Conservation (phyloP, 2,113 vertebrate genomes). For the Zosterops borbonicus region DNA sequence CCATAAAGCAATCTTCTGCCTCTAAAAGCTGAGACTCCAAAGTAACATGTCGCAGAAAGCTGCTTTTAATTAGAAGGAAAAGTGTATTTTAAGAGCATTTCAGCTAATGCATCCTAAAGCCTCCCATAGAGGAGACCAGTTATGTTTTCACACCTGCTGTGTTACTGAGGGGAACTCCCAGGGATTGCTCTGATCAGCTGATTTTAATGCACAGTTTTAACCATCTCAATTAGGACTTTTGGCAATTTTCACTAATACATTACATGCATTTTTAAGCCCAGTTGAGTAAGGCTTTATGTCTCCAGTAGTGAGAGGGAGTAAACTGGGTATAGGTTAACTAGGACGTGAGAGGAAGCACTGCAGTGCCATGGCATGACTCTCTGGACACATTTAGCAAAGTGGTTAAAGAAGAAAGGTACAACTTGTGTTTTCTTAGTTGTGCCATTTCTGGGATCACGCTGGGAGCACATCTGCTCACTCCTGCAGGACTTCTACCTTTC, state of each 20-base stretch:
- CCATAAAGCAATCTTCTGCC: not conserved
- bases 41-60: not conserved
- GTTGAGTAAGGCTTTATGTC: not conserved
- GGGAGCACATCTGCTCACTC: not conserved
- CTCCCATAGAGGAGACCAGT: not conserved
- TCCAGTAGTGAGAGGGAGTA: not conserved
- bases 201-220: not conserved
- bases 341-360: not conserved
- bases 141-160: not conserved
- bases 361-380: not conserved
- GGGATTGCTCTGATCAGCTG: not conserved
- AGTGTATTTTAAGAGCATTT: slow-evolving; percentile 23
- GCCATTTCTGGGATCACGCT: not conserved
- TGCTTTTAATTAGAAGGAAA: slow-evolving; percentile 29
- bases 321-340: not conserved
- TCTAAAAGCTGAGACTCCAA: not conserved
- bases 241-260: not conserved
- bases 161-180: not conserved
- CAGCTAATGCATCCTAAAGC: not conserved
- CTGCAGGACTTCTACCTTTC: not conserved
- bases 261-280: not conserved
- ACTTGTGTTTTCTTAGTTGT: not conserved
- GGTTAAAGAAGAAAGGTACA: not conserved
- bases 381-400: not conserved
- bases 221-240: not conserved